Percentiles rank a stretch among this genome's conserved stretches.
Conservation (phyloP, 2,797 vertebrate species). For the Tympanoctomys barrerae region DNA sequence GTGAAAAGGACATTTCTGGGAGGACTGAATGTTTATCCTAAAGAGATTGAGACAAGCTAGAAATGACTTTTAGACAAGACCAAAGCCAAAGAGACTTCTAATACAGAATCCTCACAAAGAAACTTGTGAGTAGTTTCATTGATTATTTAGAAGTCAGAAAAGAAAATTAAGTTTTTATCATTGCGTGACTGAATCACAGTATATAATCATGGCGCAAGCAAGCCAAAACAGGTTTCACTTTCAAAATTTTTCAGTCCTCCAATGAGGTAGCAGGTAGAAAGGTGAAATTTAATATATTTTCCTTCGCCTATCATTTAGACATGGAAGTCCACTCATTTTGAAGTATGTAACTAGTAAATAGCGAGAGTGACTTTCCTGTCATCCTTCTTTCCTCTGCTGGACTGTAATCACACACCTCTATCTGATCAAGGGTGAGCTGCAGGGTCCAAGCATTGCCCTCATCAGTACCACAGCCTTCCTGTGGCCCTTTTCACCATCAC, state of each 20-base stretch:
- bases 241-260: not conserved
- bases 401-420: not conserved
- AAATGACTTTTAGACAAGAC: not conserved
- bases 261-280: not conserved
- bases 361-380: not conserved
- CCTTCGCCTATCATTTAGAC: not conserved
- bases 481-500: too few species aligned
- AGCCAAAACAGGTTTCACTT: not conserved
- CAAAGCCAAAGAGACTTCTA: not conserved
- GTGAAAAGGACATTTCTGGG: not conserved
- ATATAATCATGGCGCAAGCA: not conserved
- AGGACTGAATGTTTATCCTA: too few species aligned
- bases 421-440: not conserved
- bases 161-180: not conserved
- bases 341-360: not conserved
- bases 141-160: not conserved
- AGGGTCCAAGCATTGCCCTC: accelerated
- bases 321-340: not conserved
- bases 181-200: not conserved
- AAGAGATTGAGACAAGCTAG: not conserved
- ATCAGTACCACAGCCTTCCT: accelerated
- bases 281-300: not conserved
- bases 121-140: not conserved
- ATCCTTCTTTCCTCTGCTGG: not conserved
- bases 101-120: not conserved